Conservation (phyloP, 2,888 invertebrate genomes). For the Tridacna gigas region DNA sequence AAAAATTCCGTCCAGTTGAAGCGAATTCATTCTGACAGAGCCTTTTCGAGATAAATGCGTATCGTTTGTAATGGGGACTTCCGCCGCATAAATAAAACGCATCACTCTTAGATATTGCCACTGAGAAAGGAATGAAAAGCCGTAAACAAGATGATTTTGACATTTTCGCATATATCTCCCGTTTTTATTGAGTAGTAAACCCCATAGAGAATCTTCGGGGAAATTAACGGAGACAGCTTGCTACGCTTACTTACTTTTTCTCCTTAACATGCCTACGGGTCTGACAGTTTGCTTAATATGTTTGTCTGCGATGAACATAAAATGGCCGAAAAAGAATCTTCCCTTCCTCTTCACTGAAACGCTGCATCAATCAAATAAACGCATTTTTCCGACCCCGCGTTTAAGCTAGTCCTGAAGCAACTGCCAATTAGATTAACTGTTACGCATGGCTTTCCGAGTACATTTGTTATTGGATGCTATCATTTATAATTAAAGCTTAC, state of each 20-base stretch:
- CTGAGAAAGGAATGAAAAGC: constrained; percentile 54
- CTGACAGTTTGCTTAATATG: constrained; percentile 59
- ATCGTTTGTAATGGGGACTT: constrained; percentile 52
- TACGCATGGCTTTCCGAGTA: not conserved
- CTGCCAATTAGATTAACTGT: constrained; percentile 8
- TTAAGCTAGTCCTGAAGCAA: constrained; percentile 3
- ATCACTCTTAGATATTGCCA: constrained; percentile 56
- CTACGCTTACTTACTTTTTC: constrained; percentile 62
- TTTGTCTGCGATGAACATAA: constrained; percentile 56
- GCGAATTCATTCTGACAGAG: constrained; percentile 52
- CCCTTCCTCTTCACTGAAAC: constrained; percentile 31
- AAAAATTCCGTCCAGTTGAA: not conserved
- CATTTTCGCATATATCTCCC: constrained; percentile 63
- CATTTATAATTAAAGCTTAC: too few relatives aligned
- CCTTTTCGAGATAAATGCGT: constrained; percentile 52
- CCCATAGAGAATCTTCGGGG: constrained; percentile 64
- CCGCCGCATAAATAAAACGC: constrained; percentile 58
- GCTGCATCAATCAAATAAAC: constrained; percentile 44
- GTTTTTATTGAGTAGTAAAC: constrained; percentile 66
- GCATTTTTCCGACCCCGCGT: constrained; percentile 42
- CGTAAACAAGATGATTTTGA: constrained; percentile 65
- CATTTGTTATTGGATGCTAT: not conserved
- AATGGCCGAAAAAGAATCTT: constrained; percentile 50
- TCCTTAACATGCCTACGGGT: constrained; percentile 51
- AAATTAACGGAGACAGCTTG: constrained; percentile 64